Base-by-base conservation (phyloP, 2,888 invertebrate species). In the Trypoxylon attenuatum region DNA sequence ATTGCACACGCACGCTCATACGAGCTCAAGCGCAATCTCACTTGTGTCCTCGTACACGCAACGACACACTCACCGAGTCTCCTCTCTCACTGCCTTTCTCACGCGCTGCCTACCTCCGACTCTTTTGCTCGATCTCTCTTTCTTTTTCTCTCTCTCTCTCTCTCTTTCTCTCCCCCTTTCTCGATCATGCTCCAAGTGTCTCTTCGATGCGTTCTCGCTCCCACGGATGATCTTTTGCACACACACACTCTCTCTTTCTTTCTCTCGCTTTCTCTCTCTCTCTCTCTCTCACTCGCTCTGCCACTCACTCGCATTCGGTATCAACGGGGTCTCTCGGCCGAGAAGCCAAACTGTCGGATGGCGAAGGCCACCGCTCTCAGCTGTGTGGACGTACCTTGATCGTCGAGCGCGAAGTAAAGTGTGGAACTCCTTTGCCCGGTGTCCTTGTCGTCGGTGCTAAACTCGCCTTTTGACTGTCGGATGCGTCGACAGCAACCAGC, bases 311-410 rank as follows among this genome's bases (percentile, higher is more conserved):
- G 70, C 41, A 21, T n/a, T n/a, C n/a, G n/a, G n/a, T n/a, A 27
- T 27, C 8, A 10, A 27, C 27, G 27, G 2, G 27, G 8, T 6
- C 27, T 27, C 27, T 6, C 27, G 27, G n/a, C 5, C 75, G 68
- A 47, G 62, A 55, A 74, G 61, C 69, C 65, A 69, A 45, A 62
- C 76, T 57, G 64, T 70, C 72, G 60, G 33, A 13, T 13, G 71
- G 63, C 64, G 77, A 79, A 77, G 79, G 77, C 76, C 71, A 76
- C 64, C 54, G 46, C 60, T 72, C 68, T 70, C 62, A 70, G 69
- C 71, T 70, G 70, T 33, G 33, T 74, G 69, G 62, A 76, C 75
- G 79, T 83, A 83, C 83, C 83, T 83, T 80, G 80, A 82, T 80
- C 81, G 79, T 78, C 75, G 60, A 74, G 76, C 76, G 79, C 69